Conservation (phyloP, 2,888 invertebrate genomes). For the Nomada goodeniana region DNA sequence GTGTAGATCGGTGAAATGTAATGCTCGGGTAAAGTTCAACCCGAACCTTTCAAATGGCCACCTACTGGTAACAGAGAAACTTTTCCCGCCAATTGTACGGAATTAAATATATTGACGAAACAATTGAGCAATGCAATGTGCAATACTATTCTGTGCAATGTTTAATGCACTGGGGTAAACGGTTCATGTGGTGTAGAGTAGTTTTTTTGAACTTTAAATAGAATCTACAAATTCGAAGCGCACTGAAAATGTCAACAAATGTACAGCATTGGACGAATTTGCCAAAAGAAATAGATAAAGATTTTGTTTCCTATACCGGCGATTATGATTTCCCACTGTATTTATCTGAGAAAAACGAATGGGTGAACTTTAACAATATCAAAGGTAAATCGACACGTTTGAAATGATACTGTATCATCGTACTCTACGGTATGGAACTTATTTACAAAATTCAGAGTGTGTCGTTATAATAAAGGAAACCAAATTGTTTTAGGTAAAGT, state of each 20-base stretch:
- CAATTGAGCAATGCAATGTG: no score
- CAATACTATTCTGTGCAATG: not conserved
- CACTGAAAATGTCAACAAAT: not conserved
- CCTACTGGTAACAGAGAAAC: not conserved
- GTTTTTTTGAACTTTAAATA: not conserved
- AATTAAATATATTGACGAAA: no score
- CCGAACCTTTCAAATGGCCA: not conserved
- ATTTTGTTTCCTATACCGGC: constrained; percentile 22
- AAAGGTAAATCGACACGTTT: constrained; percentile 14
- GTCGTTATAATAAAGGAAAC: not conserved
- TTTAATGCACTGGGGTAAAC: not conserved
- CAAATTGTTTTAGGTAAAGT: constrained; percentile 23
- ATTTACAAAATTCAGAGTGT: not conserved
- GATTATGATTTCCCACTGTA: constrained; percentile 48
- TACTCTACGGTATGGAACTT: no score
- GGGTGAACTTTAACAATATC: not conserved
- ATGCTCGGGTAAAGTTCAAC: not conserved
- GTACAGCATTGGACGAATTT: constrained; percentile 8
- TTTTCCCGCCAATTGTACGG: constrained; percentile 22
- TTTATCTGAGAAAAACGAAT: constrained; percentile 37
- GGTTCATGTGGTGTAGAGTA: not conserved
- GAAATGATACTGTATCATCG: not conserved
- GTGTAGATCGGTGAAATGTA: not conserved
- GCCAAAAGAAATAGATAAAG: constrained; percentile 3
- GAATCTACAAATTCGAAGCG: not conserved